These are phyloP conservation scores for Sinocyclocheilus maitianheensis DNA, from an alignment of 2,113 vertebrate species.

Conservation along the genomic window DNA sequence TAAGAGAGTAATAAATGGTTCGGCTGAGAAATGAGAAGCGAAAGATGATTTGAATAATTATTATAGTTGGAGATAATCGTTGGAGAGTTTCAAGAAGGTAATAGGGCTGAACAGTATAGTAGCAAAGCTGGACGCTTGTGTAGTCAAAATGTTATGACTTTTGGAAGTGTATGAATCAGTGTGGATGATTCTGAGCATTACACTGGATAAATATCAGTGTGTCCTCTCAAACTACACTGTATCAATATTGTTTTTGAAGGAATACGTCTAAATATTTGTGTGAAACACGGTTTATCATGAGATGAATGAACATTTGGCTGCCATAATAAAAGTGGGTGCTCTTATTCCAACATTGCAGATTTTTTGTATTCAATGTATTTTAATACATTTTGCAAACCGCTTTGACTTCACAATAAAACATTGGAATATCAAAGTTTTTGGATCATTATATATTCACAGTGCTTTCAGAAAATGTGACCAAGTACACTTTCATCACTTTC, in stretches of 20 bases:
- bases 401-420: conserved; percentile 12
- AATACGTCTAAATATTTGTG: background rate
- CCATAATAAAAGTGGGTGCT: background rate
- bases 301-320: background rate
- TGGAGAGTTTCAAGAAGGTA: background rate
- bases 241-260: conserved; percentile 20
- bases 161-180: background rate
- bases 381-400: background rate
- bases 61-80: background rate
- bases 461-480: background rate
- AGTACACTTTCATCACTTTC: no score
- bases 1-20: background rate
- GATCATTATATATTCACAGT: background rate
- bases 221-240: background rate
- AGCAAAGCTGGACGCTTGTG: background rate
- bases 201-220: background rate
- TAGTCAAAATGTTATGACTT: background rate
- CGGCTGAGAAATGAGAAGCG: background rate
- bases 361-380: conserved; percentile 12
- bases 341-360: background rate
- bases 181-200: background rate
- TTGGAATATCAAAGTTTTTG: background rate
- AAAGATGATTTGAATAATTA: background rate
- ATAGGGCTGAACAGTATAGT: background rate
- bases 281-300: background rate